Evolutionary conservation across 2,888 invertebrate genomes (phyloP).

Genomic region (Podotricha telesiphe): DNA sequence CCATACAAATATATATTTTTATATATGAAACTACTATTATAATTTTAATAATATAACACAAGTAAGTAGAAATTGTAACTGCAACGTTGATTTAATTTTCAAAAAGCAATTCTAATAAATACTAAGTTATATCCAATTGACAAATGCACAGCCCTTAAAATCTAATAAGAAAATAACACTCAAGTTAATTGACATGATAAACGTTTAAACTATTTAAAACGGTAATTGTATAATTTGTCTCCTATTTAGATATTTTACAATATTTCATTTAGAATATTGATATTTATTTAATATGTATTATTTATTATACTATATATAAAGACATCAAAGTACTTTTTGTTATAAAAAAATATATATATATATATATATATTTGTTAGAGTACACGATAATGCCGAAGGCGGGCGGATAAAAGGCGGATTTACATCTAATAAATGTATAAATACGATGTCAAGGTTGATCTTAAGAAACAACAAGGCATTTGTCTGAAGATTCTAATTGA

Average conservation of each 20-base stretch:
- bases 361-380: not conserved
- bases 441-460: conserved; percentile 65
- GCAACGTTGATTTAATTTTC: not conserved
- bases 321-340: too few relatives aligned
- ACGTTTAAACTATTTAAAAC: not conserved
- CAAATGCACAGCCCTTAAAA: not conserved
- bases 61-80: not conserved
- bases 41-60: not conserved
- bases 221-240: conserved; percentile 29
- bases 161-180: not conserved
- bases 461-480: conserved; percentile 55
- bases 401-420: conserved; percentile 38
- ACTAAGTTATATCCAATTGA: not conserved
- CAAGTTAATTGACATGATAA: not conserved
- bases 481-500: conserved; percentile 54
- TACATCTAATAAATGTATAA: conserved; percentile 27
- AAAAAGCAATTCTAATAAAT: not conserved
- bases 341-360: not conserved
- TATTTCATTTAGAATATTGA: not conserved
- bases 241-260: conserved; percentile 10
- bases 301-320: too few relatives aligned
- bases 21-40: not conserved
- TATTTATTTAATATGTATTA: not conserved
- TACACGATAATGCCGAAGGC: not conserved
- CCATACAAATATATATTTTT: conserved; percentile 7